A percentile compares a stretch with the other conserved stretches of the same genome.
These are phyloP conservation scores for Empidonax traillii DNA, from an alignment of 2,113 vertebrate species.

Conservation along the genomic window DNA sequence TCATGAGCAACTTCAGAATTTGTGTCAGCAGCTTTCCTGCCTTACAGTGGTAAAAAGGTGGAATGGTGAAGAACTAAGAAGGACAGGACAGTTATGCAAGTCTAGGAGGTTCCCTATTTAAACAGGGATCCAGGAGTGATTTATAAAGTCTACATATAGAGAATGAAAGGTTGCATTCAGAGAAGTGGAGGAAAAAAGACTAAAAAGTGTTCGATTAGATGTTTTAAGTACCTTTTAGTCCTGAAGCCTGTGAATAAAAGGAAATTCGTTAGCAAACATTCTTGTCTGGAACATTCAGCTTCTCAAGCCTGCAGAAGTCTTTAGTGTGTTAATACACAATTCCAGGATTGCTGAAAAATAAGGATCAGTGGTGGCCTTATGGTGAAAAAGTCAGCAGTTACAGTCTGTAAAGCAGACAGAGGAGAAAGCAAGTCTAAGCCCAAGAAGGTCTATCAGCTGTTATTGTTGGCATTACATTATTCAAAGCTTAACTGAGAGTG, in stretches of 20 bases:
- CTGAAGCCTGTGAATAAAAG: background rate
- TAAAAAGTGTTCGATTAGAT: background rate
- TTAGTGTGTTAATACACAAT: background rate
- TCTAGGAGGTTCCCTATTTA: background rate
- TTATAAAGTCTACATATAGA: background rate
- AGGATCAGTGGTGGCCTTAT: background rate
- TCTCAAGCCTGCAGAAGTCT: background rate
- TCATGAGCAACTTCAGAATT: background rate
- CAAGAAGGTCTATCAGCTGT: background rate
- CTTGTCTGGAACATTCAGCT: background rate
- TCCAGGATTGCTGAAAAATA: constrained; percentile 25
- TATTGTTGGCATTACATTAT: background rate
- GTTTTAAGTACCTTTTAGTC: background rate
- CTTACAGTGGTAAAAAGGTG: background rate
- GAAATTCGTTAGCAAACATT: background rate
- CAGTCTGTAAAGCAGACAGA: background rate
- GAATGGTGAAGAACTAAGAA: background rate
- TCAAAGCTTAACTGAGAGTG: constrained; percentile 5
- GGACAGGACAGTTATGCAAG: background rate
- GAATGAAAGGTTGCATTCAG: background rate
- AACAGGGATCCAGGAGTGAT: background rate
- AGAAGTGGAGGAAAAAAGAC: background rate
- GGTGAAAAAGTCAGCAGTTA: background rate
- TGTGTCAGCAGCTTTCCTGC: background rate
- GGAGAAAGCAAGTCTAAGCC: background rate